These are phyloP conservation scores for Osedax frankpressi DNA, from an alignment of 2,888 invertebrate species.

Conservation along the genomic window DNA sequence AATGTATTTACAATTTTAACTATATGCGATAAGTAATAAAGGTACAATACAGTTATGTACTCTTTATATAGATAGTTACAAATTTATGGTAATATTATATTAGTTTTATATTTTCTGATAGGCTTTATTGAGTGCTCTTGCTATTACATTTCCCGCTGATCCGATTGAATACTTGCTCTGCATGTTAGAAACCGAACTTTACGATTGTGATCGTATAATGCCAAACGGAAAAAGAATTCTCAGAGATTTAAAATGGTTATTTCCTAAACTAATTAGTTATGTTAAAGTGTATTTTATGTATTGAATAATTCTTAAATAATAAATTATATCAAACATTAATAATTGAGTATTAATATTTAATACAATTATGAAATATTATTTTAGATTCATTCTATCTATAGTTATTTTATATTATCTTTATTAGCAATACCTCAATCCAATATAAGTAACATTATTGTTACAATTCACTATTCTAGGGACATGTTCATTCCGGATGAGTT, in stretches of 20 bases:
- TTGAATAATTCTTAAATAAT: too few species aligned
- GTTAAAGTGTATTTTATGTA: too few species aligned
- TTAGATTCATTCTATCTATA: too few species aligned
- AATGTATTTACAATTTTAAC: too few species aligned
- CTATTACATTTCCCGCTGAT: conserved; percentile 44
- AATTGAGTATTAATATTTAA: too few species aligned
- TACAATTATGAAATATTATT: too few species aligned
- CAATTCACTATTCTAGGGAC: conserved; percentile 34
- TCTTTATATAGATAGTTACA: background rate
- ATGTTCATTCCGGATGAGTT: conserved; percentile 40
- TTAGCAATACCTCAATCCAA: too few species aligned
- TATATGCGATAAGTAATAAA: too few species aligned
- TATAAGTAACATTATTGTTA: background rate
- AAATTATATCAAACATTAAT: too few species aligned
- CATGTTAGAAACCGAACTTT: background rate
- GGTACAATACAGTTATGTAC: too few species aligned
- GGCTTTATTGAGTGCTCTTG: conserved; percentile 44
- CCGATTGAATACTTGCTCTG: conserved; percentile 39
- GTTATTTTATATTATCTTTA: too few species aligned
- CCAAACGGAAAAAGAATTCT: background rate
- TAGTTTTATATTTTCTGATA: conserved; percentile 24
- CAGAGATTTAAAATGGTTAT: background rate
- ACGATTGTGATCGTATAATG: background rate
- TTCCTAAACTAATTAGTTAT: too few species aligned
- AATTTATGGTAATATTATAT: background rate